A percentile compares a stretch with the other conserved stretches of the same genome.
phyloP scores from a whole-genome alignment of 2,113 vertebrate species.

The Laterallus jamaicensis region DNA sequence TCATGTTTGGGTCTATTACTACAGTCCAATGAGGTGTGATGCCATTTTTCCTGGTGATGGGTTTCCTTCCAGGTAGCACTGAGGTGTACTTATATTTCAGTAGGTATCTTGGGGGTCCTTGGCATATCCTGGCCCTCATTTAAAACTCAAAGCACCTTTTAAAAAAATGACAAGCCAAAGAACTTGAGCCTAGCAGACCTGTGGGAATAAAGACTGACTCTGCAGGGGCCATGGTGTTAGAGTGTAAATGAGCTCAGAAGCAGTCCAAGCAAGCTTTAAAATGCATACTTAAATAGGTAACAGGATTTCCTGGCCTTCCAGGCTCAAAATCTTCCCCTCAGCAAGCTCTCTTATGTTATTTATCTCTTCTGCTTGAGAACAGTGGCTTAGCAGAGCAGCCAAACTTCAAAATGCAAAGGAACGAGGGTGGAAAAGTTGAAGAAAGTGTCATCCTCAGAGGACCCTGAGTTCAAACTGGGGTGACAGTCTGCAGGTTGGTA shows the following conservation, averaged over 20 bases:
- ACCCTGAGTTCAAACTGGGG: neutral
- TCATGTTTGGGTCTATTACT: constrained; percentile 42
- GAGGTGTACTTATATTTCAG: neutral
- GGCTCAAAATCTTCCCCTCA: constrained; percentile 28
- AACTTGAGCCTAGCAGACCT: neutral
- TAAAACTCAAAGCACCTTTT: constrained; percentile 25
- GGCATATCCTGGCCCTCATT: constrained; percentile 3
- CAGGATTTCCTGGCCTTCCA: neutral
- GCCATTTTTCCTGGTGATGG: constrained; percentile 8
- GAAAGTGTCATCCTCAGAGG: neutral
- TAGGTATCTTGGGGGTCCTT: neutral
- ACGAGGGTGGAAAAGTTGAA: neutral
- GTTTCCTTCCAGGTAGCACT: neutral
- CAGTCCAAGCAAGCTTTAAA: constrained; percentile 13
- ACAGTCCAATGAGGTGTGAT: constrained; percentile 29
- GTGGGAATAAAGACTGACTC: constrained; percentile 14
- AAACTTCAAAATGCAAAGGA: neutral
- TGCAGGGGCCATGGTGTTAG: neutral
- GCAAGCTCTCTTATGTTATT: neutral
- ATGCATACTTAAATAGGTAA: neutral
- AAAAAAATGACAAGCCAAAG: neutral
- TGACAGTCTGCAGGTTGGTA: neutral
- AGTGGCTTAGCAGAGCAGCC: neutral
- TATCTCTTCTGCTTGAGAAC: neutral
- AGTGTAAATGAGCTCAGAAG: constrained; percentile 18